These are phyloP conservation scores for Catharus ustulatus DNA, from an alignment of 2,797 vertebrate species.

Conservation along the genomic window DNA sequence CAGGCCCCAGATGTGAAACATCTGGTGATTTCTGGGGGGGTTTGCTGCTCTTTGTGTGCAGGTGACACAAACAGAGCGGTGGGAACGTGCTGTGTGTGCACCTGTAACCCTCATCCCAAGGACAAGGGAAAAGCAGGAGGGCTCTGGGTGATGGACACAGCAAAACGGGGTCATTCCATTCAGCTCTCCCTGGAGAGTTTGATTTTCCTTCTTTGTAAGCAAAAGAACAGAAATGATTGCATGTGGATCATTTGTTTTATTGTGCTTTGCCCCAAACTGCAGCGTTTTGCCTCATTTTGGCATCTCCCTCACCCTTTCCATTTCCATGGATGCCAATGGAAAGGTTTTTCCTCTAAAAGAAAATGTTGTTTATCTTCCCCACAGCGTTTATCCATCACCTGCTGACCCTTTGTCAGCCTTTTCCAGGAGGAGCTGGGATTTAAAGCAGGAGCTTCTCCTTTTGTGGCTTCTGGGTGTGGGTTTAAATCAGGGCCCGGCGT, in stretches of 20 bases:
- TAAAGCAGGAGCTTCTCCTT: neutral
- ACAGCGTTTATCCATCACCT: neutral
- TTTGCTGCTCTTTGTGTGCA: neutral
- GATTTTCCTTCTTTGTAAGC: neutral
- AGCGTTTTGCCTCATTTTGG: neutral
- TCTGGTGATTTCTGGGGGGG: fast-evolving
- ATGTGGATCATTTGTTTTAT: fast-evolving
- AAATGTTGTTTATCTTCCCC: neutral
- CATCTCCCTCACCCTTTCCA: neutral
- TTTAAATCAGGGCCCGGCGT: neutral
- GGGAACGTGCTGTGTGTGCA: too few species aligned
- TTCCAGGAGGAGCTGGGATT: neutral
- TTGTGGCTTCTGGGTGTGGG: neutral
- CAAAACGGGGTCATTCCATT: fast-evolving
- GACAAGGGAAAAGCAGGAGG: too few species aligned
- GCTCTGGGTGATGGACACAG: fast-evolving
- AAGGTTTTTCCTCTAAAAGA: neutral
- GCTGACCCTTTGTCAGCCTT: neutral
- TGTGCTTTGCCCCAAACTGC: neutral
- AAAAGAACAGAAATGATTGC: neutral
- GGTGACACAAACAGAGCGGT: too few species aligned
- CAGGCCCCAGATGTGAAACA: neutral
- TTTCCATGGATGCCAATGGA: neutral
- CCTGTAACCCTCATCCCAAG: neutral
- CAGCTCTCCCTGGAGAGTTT: neutral